These are phyloP conservation scores for Macrobrachium nipponense DNA, from an alignment of 1,140 invertebrate species.

Conservation along the genomic window DNA sequence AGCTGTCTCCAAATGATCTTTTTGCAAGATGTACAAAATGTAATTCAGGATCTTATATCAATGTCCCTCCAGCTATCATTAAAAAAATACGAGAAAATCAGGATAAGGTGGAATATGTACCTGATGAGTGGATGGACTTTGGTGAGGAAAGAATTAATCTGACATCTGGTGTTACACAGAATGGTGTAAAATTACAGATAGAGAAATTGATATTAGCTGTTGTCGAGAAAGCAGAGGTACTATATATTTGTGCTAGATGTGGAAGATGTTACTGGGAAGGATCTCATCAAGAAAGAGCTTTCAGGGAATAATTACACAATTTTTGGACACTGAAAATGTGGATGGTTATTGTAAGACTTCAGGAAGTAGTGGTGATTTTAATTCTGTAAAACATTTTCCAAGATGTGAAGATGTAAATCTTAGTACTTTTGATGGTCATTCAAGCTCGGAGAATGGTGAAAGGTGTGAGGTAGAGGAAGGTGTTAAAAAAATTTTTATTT, in stretches of 20 bases:
- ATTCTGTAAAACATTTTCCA: no score
- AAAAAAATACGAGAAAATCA: background rate
- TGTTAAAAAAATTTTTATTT: no score
- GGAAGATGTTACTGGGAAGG: conserved; percentile 47
- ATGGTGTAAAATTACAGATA: conserved; percentile 5
- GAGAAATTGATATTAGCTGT: background rate
- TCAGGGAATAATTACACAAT: no score
- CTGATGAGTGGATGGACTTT: conserved; percentile 27
- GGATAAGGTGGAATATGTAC: background rate
- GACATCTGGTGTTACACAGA: background rate
- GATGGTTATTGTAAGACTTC: no score
- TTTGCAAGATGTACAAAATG: conserved; percentile 49
- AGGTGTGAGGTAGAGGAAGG: no score
- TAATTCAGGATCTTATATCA: conserved; percentile 28
- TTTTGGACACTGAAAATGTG: no score
- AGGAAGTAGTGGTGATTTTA: no score
- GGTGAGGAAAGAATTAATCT: conserved; percentile 29
- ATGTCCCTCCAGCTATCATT: conserved; percentile 22
- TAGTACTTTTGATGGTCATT: no score
- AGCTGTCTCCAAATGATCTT: conserved; percentile 36
- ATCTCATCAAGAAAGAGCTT: conserved; percentile 31
- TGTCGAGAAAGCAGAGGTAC: conserved; percentile 1
- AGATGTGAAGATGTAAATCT: no score
- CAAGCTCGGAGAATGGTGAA: no score
- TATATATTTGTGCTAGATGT: conserved; percentile 40